These are phyloP conservation scores for Rhombomys opimus DNA, from an alignment of 2,113 vertebrate genomes.

Conservation along the genomic window DNA sequence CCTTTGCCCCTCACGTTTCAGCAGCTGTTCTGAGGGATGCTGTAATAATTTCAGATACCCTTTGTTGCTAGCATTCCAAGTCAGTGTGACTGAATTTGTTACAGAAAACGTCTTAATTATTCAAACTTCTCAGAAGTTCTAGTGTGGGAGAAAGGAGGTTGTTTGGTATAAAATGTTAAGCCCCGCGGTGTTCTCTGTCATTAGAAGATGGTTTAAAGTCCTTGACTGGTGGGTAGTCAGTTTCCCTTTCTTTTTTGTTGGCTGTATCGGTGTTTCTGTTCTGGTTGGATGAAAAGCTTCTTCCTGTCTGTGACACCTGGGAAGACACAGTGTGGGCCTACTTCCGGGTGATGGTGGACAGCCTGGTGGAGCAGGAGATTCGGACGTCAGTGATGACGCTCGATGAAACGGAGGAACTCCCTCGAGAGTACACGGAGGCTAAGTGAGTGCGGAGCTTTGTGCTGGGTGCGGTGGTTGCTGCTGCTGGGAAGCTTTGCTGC, in stretches of 20 bases:
- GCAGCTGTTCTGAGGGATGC: background rate
- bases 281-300: conserved; percentile 86
- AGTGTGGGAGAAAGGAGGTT: background rate
- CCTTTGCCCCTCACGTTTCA: background rate
- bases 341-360: conserved; percentile 98
- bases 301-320: conserved; percentile 97
- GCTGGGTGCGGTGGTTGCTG: background rate
- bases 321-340: conserved; percentile 98
- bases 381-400: conserved; percentile 91
- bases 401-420: conserved; percentile 93
- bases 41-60: conserved; percentile 10
- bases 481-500: conserved; percentile 16
- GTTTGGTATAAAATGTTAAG: background rate
- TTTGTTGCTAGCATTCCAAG: conserved; percentile 8
- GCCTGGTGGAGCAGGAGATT: conserved; percentile 96
- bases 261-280: conserved; percentile 38
- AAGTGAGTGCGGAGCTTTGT: conserved; percentile 89
- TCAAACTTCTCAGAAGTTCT: conserved; percentile 22
- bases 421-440: conserved; percentile 94
- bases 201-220: background rate
- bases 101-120: conserved; percentile 8
- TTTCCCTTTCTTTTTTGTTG: conserved; percentile 7
- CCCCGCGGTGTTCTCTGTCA: background rate
- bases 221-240: background rate
- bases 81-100: conserved; percentile 12